Conservation (phyloP, 2,113 vertebrate genomes). For the Microtus ochrogaster region DNA sequence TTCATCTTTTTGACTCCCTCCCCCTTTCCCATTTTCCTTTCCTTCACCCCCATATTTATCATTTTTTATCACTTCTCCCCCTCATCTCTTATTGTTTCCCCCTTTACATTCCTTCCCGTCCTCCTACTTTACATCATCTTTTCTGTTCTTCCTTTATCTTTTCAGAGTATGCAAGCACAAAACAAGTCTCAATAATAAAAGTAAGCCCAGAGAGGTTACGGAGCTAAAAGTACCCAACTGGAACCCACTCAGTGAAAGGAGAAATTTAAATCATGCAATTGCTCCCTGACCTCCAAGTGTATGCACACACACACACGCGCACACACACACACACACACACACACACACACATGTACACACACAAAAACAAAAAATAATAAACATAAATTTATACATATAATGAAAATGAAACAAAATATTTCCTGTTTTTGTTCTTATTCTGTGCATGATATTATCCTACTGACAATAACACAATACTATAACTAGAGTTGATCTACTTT, state of each 20-base stretch:
- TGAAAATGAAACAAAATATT: not conserved
- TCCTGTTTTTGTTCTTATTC: not conserved
- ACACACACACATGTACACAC: not conserved
- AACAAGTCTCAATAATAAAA: not conserved
- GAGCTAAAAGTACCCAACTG: not conserved
- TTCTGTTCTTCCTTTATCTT: not conserved
- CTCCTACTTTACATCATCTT: not conserved
- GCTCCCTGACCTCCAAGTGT: not conserved
- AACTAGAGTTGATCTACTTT: not conserved
- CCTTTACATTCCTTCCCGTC: not conserved
- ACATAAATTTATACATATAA: not conserved
- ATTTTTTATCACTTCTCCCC: not conserved
- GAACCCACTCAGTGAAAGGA: not conserved
- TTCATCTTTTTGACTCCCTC: not conserved
- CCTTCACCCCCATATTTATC: not conserved
- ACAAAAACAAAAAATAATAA: not conserved
- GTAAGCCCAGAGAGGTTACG: not conserved
- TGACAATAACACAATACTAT: not conserved
- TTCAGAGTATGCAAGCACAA: not conserved
- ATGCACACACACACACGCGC: not conserved
- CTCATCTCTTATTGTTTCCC: not conserved
- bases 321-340: not conserved
- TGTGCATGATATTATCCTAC: not conserved
- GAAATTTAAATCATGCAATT: not conserved
- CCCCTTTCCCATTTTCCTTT: not conserved